Base-by-base conservation (phyloP, 64 coral and sea anemone species). In the Montipora sp. region DNA sequence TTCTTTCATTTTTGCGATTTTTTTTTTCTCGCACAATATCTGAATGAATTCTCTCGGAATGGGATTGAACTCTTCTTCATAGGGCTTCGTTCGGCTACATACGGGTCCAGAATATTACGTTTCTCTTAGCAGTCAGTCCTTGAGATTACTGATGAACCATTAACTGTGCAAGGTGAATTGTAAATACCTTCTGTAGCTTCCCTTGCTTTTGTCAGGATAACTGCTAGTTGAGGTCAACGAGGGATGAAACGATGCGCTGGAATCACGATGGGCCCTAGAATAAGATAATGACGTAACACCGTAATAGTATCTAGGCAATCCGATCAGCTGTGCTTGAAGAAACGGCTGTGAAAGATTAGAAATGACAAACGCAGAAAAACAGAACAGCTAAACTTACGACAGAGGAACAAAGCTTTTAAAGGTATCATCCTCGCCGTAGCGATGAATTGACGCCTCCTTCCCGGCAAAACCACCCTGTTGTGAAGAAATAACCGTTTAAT, bases 191-290 rank as follows among this genome's bases (percentile, higher is more conserved):
- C 83, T 21, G 75, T 76, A 93, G 61, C 84, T 88, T 60, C 83
- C 91, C 23, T 68, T 93, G 48, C 77, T 87, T 63, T 59, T 57
- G 47, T 88, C 84, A 22, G 65, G 47, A 22, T 93, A 75, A 93
- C 21, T 51, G 58, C 80, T 76, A 20, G 91, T 93, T 1, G 91
- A 93, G 19, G 83, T 47, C n/a, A 88, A 87, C 3, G 91, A 93
- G 4, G 83, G 91, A 22, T 82, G 48, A 60, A 93, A 93, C n/a
- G 91, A 87, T 55, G 81, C 16, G 36, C 89, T 91, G 5, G 90
- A 93, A 70, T 93, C 91, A 23, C 91, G 91, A 18, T 93, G 91
- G 57, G 91, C 91, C 78, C 91, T 93, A 48, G 13, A 80, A 60
- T 21, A 8, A 76, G 58, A 77, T 21, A 12, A 48, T 48, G 44